Percentiles rank a stretch among this genome's conserved stretches.
These are phyloP conservation scores for Hoplodrina ambigua DNA, from an alignment of 2,888 invertebrate genomes.

Conservation along the genomic window DNA sequence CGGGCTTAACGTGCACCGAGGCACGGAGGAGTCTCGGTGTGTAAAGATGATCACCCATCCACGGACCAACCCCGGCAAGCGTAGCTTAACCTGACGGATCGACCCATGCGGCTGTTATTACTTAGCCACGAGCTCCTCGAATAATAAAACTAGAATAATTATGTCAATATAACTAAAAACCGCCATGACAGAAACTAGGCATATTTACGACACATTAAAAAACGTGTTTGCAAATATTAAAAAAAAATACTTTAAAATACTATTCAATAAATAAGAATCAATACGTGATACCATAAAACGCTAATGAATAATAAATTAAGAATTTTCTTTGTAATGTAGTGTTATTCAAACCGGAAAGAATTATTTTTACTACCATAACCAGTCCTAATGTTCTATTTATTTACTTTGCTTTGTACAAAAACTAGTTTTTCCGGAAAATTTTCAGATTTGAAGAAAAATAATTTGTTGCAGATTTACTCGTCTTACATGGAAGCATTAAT, in stretches of 20 bases:
- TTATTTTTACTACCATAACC: not conserved
- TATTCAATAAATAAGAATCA: not conserved
- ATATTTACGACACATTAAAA: too few relatives aligned
- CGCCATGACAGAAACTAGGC: too few relatives aligned
- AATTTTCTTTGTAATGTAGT: not conserved
- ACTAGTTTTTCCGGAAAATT: not conserved
- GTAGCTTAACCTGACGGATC: too few relatives aligned
- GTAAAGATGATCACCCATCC: too few relatives aligned
- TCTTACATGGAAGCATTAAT: not conserved
- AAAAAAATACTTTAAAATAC: not conserved
- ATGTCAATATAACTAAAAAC: too few relatives aligned
- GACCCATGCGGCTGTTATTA: too few relatives aligned
- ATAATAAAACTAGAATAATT: too few relatives aligned
- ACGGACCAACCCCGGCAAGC: too few relatives aligned
- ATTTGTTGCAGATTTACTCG: not conserved
- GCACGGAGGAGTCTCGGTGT: too few relatives aligned
- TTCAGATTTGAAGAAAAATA: not conserved
- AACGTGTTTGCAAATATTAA: not conserved
- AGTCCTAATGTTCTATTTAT: not conserved
- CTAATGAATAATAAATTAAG: not conserved
- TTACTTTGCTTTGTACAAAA: slow-evolving; percentile 5
- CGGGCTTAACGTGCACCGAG: too few relatives aligned
- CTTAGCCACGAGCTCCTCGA: too few relatives aligned
- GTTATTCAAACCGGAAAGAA: slow-evolving; percentile 4
- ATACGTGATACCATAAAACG: not conserved